Conservation (phyloP, 2,888 invertebrate genomes). For the Napeogenes sylphis region DNA sequence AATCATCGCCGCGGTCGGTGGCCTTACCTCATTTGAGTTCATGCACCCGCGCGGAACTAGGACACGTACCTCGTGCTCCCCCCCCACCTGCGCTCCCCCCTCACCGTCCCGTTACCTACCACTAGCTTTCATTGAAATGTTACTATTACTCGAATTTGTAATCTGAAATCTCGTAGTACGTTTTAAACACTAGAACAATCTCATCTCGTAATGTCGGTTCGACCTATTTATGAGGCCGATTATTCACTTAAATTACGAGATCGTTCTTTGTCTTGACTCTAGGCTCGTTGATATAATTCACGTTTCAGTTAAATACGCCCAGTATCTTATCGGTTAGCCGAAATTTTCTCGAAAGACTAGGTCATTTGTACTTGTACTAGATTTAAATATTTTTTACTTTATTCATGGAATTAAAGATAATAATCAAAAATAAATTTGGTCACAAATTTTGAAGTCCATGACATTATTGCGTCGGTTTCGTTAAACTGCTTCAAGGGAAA, state of each 20-base stretch:
- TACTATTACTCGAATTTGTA: slow-evolving; percentile 53
- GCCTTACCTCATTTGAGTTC: slow-evolving; percentile 79
- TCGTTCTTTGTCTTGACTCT: slow-evolving; percentile 11
- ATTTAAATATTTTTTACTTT: too few relatives aligned
- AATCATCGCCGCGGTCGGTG: slow-evolving; percentile 65
- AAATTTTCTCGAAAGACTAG: too few relatives aligned
- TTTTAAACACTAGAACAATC: slow-evolving; percentile 26
- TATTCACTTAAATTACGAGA: slow-evolving; percentile 19
- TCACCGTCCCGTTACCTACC: slow-evolving; percentile 62
- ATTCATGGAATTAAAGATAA: background rate
- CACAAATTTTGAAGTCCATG: slow-evolving; percentile 20
- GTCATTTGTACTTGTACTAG: too few relatives aligned
- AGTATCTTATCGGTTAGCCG: too few relatives aligned
- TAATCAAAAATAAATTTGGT: background rate
- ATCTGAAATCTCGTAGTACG: slow-evolving; percentile 38
- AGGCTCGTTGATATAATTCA: background rate
- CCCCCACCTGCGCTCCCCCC: slow-evolving; percentile 41
- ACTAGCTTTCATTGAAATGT: slow-evolving; percentile 72
- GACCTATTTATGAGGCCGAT: slow-evolving; percentile 26
- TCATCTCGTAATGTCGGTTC: slow-evolving; percentile 32
- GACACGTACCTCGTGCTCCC: slow-evolving; percentile 69
- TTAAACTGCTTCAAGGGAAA: slow-evolving; percentile 25
- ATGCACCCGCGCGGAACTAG: slow-evolving; percentile 77
- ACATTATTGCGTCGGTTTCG: slow-evolving; percentile 20
- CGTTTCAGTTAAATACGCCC: too few relatives aligned